phyloP scores from a whole-genome alignment of 2,888 invertebrate genomes.

The Monoplex corrugatus region DNA sequence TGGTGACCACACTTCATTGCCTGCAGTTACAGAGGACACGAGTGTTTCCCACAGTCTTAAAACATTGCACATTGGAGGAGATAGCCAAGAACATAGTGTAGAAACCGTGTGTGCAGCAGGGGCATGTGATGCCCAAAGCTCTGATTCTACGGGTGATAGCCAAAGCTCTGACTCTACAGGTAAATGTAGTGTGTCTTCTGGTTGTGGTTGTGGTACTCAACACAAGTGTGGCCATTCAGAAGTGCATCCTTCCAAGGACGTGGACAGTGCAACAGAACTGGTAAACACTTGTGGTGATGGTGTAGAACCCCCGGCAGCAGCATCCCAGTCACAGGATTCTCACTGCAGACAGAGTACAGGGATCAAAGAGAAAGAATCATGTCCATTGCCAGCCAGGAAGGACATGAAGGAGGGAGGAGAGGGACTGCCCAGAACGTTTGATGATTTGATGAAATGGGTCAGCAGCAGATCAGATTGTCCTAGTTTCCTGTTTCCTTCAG shows the following conservation, averaged over 20 bases:
- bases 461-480: neutral
- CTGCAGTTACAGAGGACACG: too few relatives aligned
- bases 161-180: too few relatives aligned
- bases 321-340: neutral
- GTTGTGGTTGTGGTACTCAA: neutral
- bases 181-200: too few relatives aligned
- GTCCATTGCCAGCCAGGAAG: neutral
- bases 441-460: neutral
- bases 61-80: neutral
- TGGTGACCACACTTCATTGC: too few relatives aligned
- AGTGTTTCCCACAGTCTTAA: neutral
- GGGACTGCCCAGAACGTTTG: neutral
- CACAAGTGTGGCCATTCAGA: neutral
- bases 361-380: neutral
- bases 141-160: too few relatives aligned
- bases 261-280: neutral
- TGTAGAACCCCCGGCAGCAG: neutral
- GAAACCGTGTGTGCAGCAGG: neutral
- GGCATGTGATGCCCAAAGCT: neutral
- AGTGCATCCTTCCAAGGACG: neutral
- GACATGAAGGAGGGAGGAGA: neutral
- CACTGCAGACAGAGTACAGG: neutral
- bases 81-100: too few relatives aligned
- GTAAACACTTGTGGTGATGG: neutral
- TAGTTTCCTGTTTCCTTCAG: neutral